These are phyloP conservation scores for Cynopterus sphinx DNA, from an alignment of 2,797 vertebrate genomes.

Conservation along the genomic window DNA sequence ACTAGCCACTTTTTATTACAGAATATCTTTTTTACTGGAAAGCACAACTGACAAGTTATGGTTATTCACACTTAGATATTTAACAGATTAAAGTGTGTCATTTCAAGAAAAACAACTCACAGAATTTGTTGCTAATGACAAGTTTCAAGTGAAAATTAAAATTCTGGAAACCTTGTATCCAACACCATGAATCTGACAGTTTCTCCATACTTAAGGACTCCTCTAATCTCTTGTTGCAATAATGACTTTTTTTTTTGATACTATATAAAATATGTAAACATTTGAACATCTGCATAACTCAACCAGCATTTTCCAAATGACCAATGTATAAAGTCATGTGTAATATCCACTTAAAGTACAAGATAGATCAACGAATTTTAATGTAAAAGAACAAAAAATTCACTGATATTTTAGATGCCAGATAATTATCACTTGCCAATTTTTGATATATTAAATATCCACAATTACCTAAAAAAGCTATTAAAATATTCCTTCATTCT, in stretches of 20 bases:
- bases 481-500: background rate
- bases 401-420: background rate
- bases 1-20: background rate
- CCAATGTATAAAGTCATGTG: background rate
- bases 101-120: conserved; percentile 38
- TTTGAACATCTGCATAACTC: background rate
- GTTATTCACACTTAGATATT: conserved; percentile 12
- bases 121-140: background rate
- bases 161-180: background rate
- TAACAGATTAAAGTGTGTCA: conserved; percentile 23
- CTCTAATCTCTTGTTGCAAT: background rate
- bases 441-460: background rate
- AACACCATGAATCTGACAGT: background rate
- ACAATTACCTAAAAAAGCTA: background rate
- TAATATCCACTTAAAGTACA: background rate
- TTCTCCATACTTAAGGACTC: background rate
- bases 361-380: conserved; percentile 4
- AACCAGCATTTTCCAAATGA: conserved; percentile 34
- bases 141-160: conserved; percentile 36
- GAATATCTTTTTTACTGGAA: conserved; percentile 30
- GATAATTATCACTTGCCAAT: background rate
- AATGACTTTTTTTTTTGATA: background rate
- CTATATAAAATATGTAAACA: background rate
- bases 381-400: conserved; percentile 6
- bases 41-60: conserved; percentile 10